Evolutionary conservation across 1,140 invertebrate genomes (phyloP).

Genomic region (Scylla paramamosain): DNA sequence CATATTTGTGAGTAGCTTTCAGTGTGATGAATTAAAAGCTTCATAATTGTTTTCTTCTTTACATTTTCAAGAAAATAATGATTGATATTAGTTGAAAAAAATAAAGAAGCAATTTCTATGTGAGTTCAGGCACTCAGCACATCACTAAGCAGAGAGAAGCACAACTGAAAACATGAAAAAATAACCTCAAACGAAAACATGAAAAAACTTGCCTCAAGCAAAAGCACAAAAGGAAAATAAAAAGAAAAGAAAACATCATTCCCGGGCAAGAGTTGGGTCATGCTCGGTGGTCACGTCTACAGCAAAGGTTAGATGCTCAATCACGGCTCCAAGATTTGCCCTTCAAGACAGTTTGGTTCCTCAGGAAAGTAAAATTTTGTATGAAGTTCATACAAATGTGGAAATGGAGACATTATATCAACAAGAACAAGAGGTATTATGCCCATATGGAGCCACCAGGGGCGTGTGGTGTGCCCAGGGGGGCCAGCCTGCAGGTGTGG

Average conservation of each 20-base stretch:
- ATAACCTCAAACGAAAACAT: background rate
- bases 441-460: constrained; percentile 69
- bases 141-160: constrained; percentile 56
- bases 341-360: background rate
- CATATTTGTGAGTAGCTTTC: constrained; percentile 32
- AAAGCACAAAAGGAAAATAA: constrained; percentile 13
- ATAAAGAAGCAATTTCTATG: constrained; percentile 8
- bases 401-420: constrained; percentile 45
- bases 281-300: background rate
- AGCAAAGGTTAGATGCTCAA: constrained; percentile 36
- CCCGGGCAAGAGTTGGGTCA: background rate
- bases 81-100: constrained; percentile 52
- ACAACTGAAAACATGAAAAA: constrained; percentile 36
- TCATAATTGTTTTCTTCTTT: background rate
- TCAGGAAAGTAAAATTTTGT: background rate
- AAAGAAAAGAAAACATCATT: background rate
- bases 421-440: constrained; percentile 60
- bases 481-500: background rate
- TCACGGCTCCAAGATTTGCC: constrained; percentile 53
- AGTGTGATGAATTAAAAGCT: background rate
- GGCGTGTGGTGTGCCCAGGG: constrained; percentile 51
- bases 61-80: constrained; percentile 8
- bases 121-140: constrained; percentile 54
- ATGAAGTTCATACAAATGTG: background rate
- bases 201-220: constrained; percentile 17